Base-by-base conservation (phyloP, 2,888 invertebrate species). In the Strigamia transsilvanica region DNA sequence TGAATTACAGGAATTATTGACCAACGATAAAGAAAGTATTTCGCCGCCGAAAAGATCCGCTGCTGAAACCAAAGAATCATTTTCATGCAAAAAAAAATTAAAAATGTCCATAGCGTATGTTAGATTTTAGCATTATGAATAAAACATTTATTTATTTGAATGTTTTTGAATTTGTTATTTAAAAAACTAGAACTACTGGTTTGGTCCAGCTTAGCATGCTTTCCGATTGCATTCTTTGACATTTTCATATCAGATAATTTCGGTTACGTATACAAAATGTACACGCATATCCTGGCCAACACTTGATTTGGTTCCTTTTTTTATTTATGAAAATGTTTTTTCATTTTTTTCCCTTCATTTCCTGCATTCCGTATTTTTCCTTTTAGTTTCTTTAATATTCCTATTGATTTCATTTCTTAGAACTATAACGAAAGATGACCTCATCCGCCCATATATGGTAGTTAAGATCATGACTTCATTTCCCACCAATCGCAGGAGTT, bases 51-150 rank as follows among this genome's bases (percentile, higher is more conserved):
- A 61, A 21, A 6, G 21, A 23, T 9, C 61, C 18, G 15, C 46
- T 42, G 10, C 61, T 21, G 61, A 61, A 23, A 18, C 61, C 3
- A 61, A 46, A 46, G 46, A 46, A 46, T 46, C 46, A 13, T 15
- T 46, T 13, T 15, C 46, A 4, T 15, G 61, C 12, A 23, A 61
- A 4, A 61, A 61, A 21, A 23, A 61, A 23, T 61, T 61, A 4
- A 61, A 61, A 61, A 61, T 61, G 61, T 61, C 61, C 7, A 61
- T 61, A 18, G 61, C 61, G 0, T 61, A 61, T 10, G 23, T 61
- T 61, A 15, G 61, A 18, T 61, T 61, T 61, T 61, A 61, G 18
- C 6, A 13, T 46, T 46, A 4, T 46, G 2, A 27, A 27, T 27
- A 27, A 27, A 27, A 27, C 27, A 27, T 27, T n/a, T 27, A 27